These are phyloP conservation scores for Rhagonycha fulva DNA, from an alignment of 2,888 invertebrate genomes.

Conservation along the genomic window DNA sequence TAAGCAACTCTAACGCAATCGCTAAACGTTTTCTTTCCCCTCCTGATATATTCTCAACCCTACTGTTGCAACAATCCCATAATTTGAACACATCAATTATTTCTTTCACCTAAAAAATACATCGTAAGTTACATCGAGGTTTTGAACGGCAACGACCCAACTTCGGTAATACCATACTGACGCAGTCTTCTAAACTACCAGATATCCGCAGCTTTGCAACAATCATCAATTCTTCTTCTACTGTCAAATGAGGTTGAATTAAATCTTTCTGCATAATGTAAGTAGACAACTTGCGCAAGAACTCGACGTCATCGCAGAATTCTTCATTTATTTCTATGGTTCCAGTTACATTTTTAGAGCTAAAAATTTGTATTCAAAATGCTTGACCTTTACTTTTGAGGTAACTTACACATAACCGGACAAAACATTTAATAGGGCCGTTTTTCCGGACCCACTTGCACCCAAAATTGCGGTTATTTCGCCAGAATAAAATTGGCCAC, in stretches of 20 bases:
- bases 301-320: neutral
- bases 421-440: constrained; percentile 74
- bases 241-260: neutral
- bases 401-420: constrained; percentile 74
- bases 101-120: no score
- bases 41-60: constrained; percentile 70
- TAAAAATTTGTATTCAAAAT: neutral
- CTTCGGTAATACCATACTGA: no score
- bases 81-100: no score
- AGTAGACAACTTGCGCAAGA: neutral
- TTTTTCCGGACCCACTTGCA: constrained; percentile 78
- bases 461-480: constrained; percentile 75
- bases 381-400: neutral
- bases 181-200: neutral
- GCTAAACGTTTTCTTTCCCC: constrained; percentile 78
- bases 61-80: constrained; percentile 50
- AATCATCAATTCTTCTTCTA: neutral
- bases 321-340: neutral
- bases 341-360: neutral
- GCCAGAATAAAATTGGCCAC: constrained; percentile 65
- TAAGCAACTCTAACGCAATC: constrained; percentile 77
- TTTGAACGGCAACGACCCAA: no score
- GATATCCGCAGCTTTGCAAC: neutral
- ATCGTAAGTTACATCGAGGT: no score
- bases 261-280: neutral